A percentile compares a stretch with the other conserved stretches of the same genome.
These are phyloP conservation scores for Salvelinus fontinalis DNA, from an alignment of 2,113 vertebrate genomes.

Conservation along the genomic window DNA sequence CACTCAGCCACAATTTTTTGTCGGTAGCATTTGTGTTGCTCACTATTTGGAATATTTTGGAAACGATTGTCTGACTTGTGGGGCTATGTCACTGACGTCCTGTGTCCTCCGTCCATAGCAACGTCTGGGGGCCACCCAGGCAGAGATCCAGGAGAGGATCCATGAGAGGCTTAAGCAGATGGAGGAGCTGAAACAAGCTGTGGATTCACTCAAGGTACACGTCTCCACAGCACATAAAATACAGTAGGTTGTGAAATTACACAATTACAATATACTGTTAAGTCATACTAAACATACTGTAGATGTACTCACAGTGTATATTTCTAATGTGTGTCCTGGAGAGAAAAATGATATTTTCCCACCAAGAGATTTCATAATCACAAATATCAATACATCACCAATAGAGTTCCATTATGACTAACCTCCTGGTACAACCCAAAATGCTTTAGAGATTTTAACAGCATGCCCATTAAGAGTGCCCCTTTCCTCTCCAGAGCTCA, in stretches of 20 bases:
- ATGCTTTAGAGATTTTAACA: slow-evolving; percentile 25
- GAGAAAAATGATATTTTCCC: background rate
- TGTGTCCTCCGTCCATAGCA: slow-evolving; percentile 54
- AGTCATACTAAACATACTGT: too few relatives aligned
- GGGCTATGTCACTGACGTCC: background rate
- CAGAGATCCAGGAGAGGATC: slow-evolving; percentile 80
- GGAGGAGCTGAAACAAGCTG: slow-evolving; percentile 79
- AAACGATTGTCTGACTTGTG: too few relatives aligned
- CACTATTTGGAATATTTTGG: too few relatives aligned
- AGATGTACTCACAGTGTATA: too few relatives aligned
- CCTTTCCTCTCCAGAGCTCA: slow-evolving; percentile 61
- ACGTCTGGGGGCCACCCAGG: slow-evolving; percentile 77
- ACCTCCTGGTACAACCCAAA: slow-evolving; percentile 17
- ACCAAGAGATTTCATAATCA: slow-evolving; percentile 44
- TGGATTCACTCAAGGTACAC: slow-evolving; percentile 75
- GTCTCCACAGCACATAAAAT: background rate
- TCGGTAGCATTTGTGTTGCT: background rate
- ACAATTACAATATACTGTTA: too few relatives aligned
- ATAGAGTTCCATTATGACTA: slow-evolving; percentile 12
- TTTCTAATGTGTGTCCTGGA: too few relatives aligned
- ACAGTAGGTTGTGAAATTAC: too few relatives aligned
- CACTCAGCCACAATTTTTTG: background rate
- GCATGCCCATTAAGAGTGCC: slow-evolving; percentile 8
- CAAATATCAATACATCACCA: background rate
- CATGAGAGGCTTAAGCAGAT: slow-evolving; percentile 79